phyloP scores from a whole-genome alignment of 2,888 invertebrate genomes.

The Anorthoa munda region DNA sequence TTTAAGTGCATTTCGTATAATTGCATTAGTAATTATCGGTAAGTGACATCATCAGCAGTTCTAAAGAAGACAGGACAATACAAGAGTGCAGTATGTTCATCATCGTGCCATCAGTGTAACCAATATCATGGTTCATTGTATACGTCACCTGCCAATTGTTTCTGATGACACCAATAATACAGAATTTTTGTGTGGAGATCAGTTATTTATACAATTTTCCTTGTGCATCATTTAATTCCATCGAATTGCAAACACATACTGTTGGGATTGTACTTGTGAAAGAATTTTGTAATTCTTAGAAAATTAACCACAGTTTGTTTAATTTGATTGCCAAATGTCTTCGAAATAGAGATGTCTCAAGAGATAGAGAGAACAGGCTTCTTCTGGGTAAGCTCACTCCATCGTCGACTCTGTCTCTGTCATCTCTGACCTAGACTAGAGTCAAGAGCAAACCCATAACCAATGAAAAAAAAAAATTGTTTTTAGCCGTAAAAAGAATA shows the following conservation, averaged over 20 bases:
- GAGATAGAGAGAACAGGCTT: too few relatives aligned
- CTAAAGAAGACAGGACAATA: conserved; percentile 34
- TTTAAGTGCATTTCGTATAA: conserved; percentile 15
- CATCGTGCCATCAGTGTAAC: conserved; percentile 27
- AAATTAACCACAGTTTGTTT: not conserved
- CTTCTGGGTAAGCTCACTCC: too few relatives aligned
- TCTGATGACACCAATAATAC: not conserved
- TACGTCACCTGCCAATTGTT: not conserved
- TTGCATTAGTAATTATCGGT: conserved; percentile 50
- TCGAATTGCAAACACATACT: conserved; percentile 8
- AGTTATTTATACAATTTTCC: conserved; percentile 21
- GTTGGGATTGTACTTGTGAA: conserved; percentile 3
- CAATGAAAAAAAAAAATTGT: too few relatives aligned
- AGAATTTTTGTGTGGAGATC: not conserved
- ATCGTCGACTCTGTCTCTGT: too few relatives aligned
- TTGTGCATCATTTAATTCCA: conserved; percentile 6
- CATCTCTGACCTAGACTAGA: too few relatives aligned
- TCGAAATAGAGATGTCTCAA: not conserved
- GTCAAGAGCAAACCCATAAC: too few relatives aligned
- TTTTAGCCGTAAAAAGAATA: not conserved
- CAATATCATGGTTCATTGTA: not conserved
- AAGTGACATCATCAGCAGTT: conserved; percentile 61
- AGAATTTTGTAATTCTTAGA: not conserved
- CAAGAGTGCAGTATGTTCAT: conserved; percentile 16
- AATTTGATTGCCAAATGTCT: conserved; percentile 5